Base-by-base conservation (phyloP, 2,113 vertebrate species). In the Perognathus longimembris region DNA sequence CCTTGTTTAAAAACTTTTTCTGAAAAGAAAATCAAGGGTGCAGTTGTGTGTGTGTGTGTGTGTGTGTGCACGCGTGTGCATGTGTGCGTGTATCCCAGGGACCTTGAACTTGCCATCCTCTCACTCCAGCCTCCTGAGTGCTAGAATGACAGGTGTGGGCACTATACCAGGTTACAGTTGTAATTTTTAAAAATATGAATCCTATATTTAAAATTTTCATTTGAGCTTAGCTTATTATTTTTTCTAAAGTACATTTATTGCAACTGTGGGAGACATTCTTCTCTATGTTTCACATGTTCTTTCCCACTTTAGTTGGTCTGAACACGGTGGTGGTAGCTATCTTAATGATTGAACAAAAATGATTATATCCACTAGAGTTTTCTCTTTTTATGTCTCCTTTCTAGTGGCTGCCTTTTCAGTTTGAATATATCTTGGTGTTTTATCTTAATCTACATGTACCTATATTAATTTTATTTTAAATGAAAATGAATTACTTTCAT, bases 401-500 rank as follows among this genome's bases (percentile, higher is more conserved):
- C 18, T 84, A 63, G 54, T 76, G 66, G 61, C 18, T 79, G 36
- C 4, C 66, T 75, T 86, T 78, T 80, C 24, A 90, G 14, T 91
- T 74, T 88, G 78, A 86, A 57, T 87, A 32, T 91, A 57, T 88
- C 38, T 91, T 82, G 61, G 24, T 70, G 22, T 92, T 76, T 57
- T 74, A n/a, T 77, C 89, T 81, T 89, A 81, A 79, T 95, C 61
- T 97, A 66, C 20, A 61, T 70, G 40, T 74, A 89, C n/a, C 30
- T 76, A 7, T 75, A 50, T 64, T 88, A 69, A 59, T 88, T 85
- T 92, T 95, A 89, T 86, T 90, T 54, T 90, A 90, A 87, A 92
- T 90, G 69, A 75, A 67, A 92, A n/a, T 36, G 75, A 50, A 26
- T 95, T 93, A 89, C 81, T 67, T 93, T 93, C 70, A 67, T 95